Evolutionary conservation across 2,888 invertebrate species (phyloP).

Genomic region (Sphecodes monilicornis): DNA sequence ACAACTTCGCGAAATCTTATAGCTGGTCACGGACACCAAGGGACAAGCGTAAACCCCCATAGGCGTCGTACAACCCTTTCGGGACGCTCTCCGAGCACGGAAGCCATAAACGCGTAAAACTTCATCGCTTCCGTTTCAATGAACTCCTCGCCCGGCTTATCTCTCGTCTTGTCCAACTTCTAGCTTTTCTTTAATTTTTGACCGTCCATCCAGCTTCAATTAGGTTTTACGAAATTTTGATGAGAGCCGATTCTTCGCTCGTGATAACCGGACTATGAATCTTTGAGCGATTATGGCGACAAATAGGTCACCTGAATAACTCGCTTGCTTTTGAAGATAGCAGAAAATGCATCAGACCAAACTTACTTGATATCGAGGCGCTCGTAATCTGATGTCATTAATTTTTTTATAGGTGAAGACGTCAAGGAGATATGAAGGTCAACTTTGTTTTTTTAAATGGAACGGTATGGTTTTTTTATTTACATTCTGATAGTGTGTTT

Average conservation of each 20-base stretch:
- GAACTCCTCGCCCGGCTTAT: not conserved
- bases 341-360: too few relatives aligned
- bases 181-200: not conserved
- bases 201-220: not conserved
- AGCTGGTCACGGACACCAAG: conserved; percentile 62
- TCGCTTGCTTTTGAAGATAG: too few relatives aligned
- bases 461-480: too few relatives aligned
- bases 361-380: too few relatives aligned
- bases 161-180: not conserved
- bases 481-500: too few relatives aligned
- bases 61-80: conserved; percentile 4
- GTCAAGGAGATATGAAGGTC: too few relatives aligned
- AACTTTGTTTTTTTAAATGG: too few relatives aligned
- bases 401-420: too few relatives aligned
- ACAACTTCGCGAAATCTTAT: conserved; percentile 76
- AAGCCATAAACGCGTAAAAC: conserved; percentile 55
- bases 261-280: not conserved
- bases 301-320: too few relatives aligned
- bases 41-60: conserved; percentile 15
- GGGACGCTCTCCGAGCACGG: conserved; percentile 21
- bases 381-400: too few relatives aligned
- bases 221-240: not conserved
- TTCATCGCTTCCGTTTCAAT: conserved; percentile 32
- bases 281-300: too few relatives aligned
- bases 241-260: not conserved